Percentiles rank a stretch among this genome's conserved stretches.
These are phyloP conservation scores for Carabus problematicus DNA, from an alignment of 2,888 invertebrate genomes.

Conservation along the genomic window DNA sequence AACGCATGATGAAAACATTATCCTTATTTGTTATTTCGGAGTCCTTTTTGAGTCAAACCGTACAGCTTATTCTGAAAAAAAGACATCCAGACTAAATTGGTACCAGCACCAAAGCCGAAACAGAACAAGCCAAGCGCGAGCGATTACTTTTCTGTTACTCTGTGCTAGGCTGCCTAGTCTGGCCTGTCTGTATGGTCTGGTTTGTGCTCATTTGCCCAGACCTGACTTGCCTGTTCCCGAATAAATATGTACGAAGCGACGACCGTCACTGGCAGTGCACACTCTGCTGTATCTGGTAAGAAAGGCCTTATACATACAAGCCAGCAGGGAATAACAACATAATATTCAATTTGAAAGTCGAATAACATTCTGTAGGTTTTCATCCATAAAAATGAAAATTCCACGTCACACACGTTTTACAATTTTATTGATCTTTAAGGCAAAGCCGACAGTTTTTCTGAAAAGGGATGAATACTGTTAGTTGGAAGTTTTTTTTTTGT, in stretches of 20 bases:
- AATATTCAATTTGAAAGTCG: constrained; percentile 34
- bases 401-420: constrained; percentile 1
- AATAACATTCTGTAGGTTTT: constrained; percentile 14
- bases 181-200: no score
- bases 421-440: constrained; percentile 22
- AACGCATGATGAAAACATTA: no score
- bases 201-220: no score
- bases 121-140: no score
- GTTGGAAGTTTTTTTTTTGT: constrained; percentile 16
- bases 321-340: constrained; percentile 27
- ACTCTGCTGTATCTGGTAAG: not conserved
- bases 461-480: constrained; percentile 18
- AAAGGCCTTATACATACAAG: constrained; percentile 18
- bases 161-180: no score
- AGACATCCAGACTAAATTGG: no score
- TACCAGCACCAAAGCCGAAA: no score
- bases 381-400: constrained; percentile 26
- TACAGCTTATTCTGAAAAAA: no score
- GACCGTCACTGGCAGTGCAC: constrained; percentile 16
- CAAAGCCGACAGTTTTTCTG: constrained; percentile 15
- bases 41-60: no score
- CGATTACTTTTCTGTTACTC: no score
- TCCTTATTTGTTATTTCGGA: no score
- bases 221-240: constrained; percentile 8
- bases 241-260: constrained; percentile 18